Percentiles rank a stretch among this genome's conserved stretches.
phyloP scores from a whole-genome alignment of 2,113 vertebrate genomes.

The Paradoxurus hermaphroditus region DNA sequence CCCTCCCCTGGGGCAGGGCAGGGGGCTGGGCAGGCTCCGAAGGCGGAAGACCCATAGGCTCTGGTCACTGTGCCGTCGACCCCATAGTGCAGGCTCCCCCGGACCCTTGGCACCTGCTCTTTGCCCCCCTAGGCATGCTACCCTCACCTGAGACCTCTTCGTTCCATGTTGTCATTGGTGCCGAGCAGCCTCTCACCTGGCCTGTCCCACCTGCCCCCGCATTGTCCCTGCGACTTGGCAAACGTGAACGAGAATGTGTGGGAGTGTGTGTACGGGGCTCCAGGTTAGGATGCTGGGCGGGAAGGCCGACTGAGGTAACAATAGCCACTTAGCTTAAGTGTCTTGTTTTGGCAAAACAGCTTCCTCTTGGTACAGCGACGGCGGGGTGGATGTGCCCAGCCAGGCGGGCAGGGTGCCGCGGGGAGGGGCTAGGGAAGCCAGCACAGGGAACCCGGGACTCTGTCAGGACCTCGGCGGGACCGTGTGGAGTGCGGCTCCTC shows the following conservation, averaged over 20 bases:
- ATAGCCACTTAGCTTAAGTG: constrained; percentile 57
- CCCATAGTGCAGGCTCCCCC: background rate
- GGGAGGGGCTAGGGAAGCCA: background rate
- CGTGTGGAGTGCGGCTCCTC: background rate
- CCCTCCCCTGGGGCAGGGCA: background rate
- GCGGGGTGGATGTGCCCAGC: background rate
- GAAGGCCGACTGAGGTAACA: constrained; percentile 32
- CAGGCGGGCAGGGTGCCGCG: background rate
- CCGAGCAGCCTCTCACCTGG: background rate
- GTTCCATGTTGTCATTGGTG: background rate
- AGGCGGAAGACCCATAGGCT: background rate
- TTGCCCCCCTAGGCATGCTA: background rate
- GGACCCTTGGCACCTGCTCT: background rate
- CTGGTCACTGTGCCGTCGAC: background rate
- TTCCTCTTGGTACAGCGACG: constrained; percentile 40
- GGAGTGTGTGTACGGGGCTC: background rate
- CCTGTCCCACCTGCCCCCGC: background rate
- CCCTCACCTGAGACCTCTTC: background rate
- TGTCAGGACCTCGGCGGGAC: background rate
- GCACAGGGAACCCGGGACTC: background rate
- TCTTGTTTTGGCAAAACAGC: constrained; percentile 53
- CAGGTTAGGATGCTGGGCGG: background rate
- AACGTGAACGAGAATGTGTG: background rate
- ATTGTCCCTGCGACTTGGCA: background rate
- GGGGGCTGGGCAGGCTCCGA: background rate